These are phyloP conservation scores for Agrenia bidenticulata DNA, from an alignment of 2,888 invertebrate genomes.

Conservation along the genomic window DNA sequence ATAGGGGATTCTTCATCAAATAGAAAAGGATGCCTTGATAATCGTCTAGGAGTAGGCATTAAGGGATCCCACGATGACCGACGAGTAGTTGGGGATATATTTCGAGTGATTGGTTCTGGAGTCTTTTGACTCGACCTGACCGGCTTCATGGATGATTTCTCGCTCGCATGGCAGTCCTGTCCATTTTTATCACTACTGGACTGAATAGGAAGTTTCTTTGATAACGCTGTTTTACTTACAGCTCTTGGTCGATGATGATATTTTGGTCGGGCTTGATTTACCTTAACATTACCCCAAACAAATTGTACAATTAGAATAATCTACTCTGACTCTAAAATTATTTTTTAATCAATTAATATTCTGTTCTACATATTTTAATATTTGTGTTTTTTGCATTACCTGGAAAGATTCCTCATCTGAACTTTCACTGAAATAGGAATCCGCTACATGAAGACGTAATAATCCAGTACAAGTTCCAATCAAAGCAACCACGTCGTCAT, in stretches of 20 bases:
- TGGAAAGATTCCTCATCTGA: constrained; percentile 69
- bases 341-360: neutral
- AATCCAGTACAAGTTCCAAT: constrained; percentile 84
- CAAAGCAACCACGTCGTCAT: constrained; percentile 87
- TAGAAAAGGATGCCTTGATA: constrained; percentile 39
- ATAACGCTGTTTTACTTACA: constrained; percentile 35
- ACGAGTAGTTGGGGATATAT: constrained; percentile 29
- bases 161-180: constrained; percentile 17
- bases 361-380: neutral
- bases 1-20: constrained; percentile 41
- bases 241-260: constrained; percentile 61
- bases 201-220: constrained; percentile 35
- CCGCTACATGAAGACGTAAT: constrained; percentile 81
- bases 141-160: constrained; percentile 20
- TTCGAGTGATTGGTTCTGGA: constrained; percentile 32
- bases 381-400: constrained; percentile 32
- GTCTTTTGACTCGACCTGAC: constrained; percentile 30
- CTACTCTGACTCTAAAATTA: neutral
- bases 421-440: constrained; percentile 81
- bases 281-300: neutral
- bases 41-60: constrained; percentile 38
- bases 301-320: too few relatives aligned
- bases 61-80: constrained; percentile 47
- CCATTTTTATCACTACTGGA: neutral
- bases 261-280: constrained; percentile 62